Evolutionary conservation across 2,797 vertebrate species (phyloP), one percentile per base, ranked within the genome.

Genomic region (Perodicticus potto): DNA sequence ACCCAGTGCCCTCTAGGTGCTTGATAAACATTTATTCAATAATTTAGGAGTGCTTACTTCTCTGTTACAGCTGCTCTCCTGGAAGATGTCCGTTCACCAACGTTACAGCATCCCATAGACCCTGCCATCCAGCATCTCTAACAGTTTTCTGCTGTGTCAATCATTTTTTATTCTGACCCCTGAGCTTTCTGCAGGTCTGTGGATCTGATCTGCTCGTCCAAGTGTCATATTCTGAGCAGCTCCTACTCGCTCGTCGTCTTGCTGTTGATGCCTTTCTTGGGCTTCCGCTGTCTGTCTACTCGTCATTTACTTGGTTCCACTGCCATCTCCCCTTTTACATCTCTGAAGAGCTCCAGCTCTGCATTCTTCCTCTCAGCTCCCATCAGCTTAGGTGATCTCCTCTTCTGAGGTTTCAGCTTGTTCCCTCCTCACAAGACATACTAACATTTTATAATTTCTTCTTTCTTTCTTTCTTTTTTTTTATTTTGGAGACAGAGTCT

Each of bases 21-120:
- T 85, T 7, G 11, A 7, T 74, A 88, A 85, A 76, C 65, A 86
- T 63, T 85, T 63, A 53, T 13, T 86, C 67, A 53, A 3, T 90
- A 59, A 69, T 91, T 87, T 84, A 73, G 40, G 83, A 92, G 69
- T 87, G 92, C 49, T 81, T 82, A 80, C 37, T 34, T 93, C 25
- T 20, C 61, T 92, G 7, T 74, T 86, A 59, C 92, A 95, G 86
- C 65, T 65, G 29, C 20, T 81, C 5, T 76, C 69, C 65, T 89
- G 61, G 40, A 86, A 73, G 37, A 89, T 5, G 91, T 8, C 57
- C 81, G 20, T 61, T 16, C 29, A 49, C 27, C 11, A 63, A 72
- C 27, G 57, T 96, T 70, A 80, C 20, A 53, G 40, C 86, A 55
- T 89, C 17, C 19, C 13, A 57, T 29, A 89, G 65, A 29, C 34